Percentiles rank a stretch among this genome's conserved stretches.
phyloP scores from a whole-genome alignment of 2,888 invertebrate species.

The Lasioglossum lativentre region DNA sequence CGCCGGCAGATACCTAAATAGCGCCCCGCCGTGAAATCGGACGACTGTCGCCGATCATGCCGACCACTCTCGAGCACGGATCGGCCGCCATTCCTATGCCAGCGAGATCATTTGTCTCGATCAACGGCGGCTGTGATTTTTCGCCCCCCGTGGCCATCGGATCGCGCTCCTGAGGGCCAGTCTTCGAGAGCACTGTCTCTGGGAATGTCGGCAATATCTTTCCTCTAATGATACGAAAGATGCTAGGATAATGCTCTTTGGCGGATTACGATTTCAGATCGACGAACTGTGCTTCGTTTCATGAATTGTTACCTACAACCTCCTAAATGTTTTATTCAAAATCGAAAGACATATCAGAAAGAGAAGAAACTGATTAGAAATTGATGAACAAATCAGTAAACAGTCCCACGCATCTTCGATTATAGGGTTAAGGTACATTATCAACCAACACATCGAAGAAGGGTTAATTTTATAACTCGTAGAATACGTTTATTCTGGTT shows the following conservation, averaged over 20 bases:
- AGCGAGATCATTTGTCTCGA: conserved; percentile 41
- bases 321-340: neutral
- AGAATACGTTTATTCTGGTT: neutral
- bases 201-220: neutral
- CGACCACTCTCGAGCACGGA: neutral
- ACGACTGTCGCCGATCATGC: conserved; percentile 42
- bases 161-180: neutral
- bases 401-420: neutral
- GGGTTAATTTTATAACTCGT: too few relatives aligned
- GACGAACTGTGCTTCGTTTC: too few relatives aligned
- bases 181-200: neutral
- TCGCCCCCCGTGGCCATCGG: neutral
- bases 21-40: conserved; percentile 52
- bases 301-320: neutral
- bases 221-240: neutral
- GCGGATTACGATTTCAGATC: neutral
- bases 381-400: neutral
- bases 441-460: neutral
- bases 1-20: conserved; percentile 51
- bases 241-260: neutral
- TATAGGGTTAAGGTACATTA: neutral
- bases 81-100: conserved; percentile 32
- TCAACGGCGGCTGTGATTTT: conserved; percentile 33
- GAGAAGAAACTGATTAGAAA: neutral
- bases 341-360: neutral